These are phyloP conservation scores for Leptinotarsa tumamoca DNA, from an alignment of 2,888 invertebrate genomes.

Conservation along the genomic window DNA sequence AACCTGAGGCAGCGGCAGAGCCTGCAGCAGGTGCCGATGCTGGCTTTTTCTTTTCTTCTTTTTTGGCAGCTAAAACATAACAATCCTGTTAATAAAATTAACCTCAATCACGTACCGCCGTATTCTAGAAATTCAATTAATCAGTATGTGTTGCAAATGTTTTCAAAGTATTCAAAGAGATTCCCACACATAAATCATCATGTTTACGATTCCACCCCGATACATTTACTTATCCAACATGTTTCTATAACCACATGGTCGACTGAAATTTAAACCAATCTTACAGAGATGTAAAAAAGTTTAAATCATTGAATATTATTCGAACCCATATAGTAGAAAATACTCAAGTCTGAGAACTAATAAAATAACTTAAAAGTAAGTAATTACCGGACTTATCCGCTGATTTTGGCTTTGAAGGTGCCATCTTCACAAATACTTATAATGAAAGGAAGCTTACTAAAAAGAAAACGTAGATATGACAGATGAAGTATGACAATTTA, in stretches of 20 bases:
- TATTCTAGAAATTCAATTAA: constrained; percentile 46
- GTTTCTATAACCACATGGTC: constrained; percentile 54
- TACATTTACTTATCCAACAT: constrained; percentile 11
- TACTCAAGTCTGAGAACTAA: not conserved
- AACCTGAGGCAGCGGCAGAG: constrained; percentile 61
- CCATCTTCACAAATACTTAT: constrained; percentile 73
- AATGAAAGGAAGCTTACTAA: constrained; percentile 50
- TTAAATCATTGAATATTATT: not conserved
- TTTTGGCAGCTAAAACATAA: constrained; percentile 63
- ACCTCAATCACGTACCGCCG: constrained; percentile 24
- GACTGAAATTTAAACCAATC: constrained; percentile 18
- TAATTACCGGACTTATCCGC: constrained; percentile 86
- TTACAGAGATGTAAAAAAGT: not conserved
- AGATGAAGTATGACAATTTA: not conserved
- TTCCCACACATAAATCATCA: constrained; percentile 71
- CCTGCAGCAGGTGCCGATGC: constrained; percentile 60
- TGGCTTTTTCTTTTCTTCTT: constrained; percentile 70
- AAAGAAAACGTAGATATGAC: constrained; percentile 30
- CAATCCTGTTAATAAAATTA: constrained; percentile 22
- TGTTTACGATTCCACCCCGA: constrained; percentile 31
- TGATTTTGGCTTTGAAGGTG: constrained; percentile 84
- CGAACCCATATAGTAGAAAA: not conserved
- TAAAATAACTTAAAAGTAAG: constrained; percentile 36
- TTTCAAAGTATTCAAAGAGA: constrained; percentile 69
- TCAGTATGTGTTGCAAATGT: constrained; percentile 46